Conservation (phyloP, 2,113 vertebrate species). For the Lagopus leucura region DNA sequence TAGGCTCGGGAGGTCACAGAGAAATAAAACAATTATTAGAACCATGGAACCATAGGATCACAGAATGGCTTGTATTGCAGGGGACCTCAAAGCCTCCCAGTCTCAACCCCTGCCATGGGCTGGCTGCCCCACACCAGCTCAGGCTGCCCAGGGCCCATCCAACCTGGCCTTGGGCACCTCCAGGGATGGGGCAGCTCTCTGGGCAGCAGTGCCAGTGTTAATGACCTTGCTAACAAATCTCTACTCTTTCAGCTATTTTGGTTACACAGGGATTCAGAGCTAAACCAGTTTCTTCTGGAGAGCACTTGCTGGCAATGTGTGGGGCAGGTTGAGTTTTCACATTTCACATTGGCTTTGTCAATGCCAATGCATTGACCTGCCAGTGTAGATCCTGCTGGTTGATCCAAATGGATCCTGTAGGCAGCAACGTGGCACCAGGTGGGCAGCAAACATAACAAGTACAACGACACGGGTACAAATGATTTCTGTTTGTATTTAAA, state of each 20-base stretch:
- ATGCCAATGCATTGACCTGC: too few relatives aligned
- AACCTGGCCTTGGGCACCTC: neutral
- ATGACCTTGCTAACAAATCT: neutral
- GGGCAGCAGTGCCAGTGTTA: neutral
- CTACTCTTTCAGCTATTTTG: neutral
- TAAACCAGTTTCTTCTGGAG: neutral
- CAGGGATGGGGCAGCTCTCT: neutral
- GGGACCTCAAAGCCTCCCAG: neutral
- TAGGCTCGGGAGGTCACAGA: neutral
- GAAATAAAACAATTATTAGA: neutral
- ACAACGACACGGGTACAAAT: neutral
- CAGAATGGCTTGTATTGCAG: neutral
- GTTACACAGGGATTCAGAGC: neutral
- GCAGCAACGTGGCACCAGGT: too few relatives aligned
- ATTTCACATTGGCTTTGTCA: neutral
- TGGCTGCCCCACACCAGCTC: neutral
- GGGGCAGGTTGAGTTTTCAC: too few relatives aligned
- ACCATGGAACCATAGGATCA: neutral
- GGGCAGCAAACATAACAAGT: neutral
- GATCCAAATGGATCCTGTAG: neutral
- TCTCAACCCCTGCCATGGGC: neutral
- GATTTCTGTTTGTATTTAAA: slow-evolving; percentile 54
- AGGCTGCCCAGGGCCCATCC: neutral
- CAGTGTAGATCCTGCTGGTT: neutral
- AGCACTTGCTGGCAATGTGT: neutral